Percentiles rank a stretch among this genome's conserved stretches.
These are phyloP conservation scores for Conops quadrifasciatus DNA, from an alignment of 2,888 invertebrate genomes.

Conservation along the genomic window DNA sequence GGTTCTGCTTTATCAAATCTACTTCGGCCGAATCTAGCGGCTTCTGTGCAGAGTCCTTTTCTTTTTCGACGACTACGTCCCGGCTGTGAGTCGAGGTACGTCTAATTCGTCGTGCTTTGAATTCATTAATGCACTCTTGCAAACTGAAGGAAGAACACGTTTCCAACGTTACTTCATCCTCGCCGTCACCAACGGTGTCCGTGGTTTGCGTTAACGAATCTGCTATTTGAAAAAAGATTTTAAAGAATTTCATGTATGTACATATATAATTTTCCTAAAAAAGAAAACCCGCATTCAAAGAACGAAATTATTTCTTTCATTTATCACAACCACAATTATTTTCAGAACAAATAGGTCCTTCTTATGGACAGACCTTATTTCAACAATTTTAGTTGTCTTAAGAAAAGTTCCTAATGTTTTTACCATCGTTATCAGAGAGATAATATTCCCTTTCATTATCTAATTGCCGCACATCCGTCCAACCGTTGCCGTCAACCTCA, in stretches of 20 bases:
- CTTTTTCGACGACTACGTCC: conserved; percentile 43
- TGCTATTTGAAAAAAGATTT: not conserved
- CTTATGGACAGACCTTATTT: too few species aligned
- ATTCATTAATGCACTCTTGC: conserved; percentile 61
- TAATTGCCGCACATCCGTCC: not conserved
- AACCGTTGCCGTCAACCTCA: not conserved
- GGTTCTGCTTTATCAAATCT: conserved; percentile 60
- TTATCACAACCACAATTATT: too few species aligned
- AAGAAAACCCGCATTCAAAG: not conserved
- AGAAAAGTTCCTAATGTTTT: not conserved
- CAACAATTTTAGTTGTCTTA: too few species aligned
- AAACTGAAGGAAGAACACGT: conserved; percentile 60
- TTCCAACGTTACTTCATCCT: conserved; percentile 49
- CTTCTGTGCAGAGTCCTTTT: conserved; percentile 5
- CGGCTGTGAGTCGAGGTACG: conserved; percentile 53
- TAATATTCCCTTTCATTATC: conserved; percentile 5
- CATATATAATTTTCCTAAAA: too few species aligned
- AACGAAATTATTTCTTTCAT: not conserved
- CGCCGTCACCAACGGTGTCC: conserved; percentile 44
- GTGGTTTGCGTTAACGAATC: conserved; percentile 18
- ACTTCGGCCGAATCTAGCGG: conserved; percentile 45
- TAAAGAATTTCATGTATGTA: too few species aligned
- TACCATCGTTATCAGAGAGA: conserved; percentile 5
- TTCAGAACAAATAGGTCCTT: too few species aligned
- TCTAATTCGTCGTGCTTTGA: conserved; percentile 57